Base-by-base conservation (phyloP, 2,797 vertebrate genomes). In the Neoniphon sammara region DNA sequence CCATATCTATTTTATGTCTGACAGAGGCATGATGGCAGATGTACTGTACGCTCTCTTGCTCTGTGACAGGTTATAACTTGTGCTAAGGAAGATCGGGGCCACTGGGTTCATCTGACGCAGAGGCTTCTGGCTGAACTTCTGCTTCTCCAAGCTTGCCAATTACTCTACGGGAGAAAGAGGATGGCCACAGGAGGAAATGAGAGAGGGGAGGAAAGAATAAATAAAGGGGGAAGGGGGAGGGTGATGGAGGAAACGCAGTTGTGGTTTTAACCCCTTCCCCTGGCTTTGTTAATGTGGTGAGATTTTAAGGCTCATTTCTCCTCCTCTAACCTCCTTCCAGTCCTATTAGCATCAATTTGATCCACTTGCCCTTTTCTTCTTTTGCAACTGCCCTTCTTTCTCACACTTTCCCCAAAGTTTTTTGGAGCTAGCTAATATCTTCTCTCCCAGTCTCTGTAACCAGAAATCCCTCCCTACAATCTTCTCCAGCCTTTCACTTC, bases 101-200 rank as follows among this genome's bases (percentile, higher is more conserved):
- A 31, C 9, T 15, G 66, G 58, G 53, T 56, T 75, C 5, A 44
- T 70, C 79, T 74, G 77, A 80, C 67, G 75, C 74, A 21, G 61
- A 83, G 76, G 67, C 71, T 83, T 64, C 82, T 86, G 87, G 83
- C 81, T 87, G 85, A 90, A 83, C 84, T 74, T 62, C 57, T 82
- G 70, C 68, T 56, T 66, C 66, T 76, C 54, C 20, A n/a, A 58
- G 68, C 56, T 68, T 81, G 77, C 84, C 87, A 86, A 80, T 75
- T 76, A 70, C 77, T 42, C 34, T 60, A 83, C 61, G 72, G 75
- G 66, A 66, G 58, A 73, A 70, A 66, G 73, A 36, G 70, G 64
- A 64, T 77, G 62, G 77, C 74, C 79, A 87, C 75, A 82, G 75
- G 69, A 87, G 66, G 34, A 21, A 50, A 39, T 7, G 44, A 65